Percentiles rank a stretch among this genome's conserved stretches.
phyloP scores from a whole-genome alignment of 2,797 vertebrate species.

The Poecilia gillii region DNA sequence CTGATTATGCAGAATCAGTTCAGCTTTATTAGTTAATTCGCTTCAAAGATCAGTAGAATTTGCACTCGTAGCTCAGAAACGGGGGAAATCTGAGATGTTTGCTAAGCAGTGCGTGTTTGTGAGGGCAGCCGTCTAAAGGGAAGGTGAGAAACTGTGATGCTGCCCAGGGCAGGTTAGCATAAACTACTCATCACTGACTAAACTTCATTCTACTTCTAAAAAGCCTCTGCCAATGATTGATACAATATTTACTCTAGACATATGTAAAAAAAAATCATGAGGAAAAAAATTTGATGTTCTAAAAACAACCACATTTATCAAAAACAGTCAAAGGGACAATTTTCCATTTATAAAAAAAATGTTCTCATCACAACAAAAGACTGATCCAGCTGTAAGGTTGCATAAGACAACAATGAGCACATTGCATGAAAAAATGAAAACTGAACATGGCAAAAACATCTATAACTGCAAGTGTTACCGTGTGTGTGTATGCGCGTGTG shows the following conservation, averaged over 20 bases:
- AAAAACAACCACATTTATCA: not conserved
- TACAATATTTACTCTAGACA: conserved; percentile 15
- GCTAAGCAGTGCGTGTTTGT: conserved; percentile 40
- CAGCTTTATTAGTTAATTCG: conserved; percentile 20
- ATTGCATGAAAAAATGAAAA: conserved; percentile 67
- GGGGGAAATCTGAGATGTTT: conserved; percentile 19
- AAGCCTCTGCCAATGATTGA: not conserved
- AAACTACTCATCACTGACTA: conserved; percentile 14
- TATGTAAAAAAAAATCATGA: conserved; percentile 1
- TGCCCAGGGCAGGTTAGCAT: conserved; percentile 33
- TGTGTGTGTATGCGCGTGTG: conserved; percentile 20
- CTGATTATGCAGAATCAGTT: conserved; percentile 16
- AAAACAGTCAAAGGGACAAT: not conserved
- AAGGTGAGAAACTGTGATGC: conserved; percentile 31
- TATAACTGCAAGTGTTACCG: not conserved
- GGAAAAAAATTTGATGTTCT: conserved; percentile 2
- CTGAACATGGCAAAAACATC: conserved; percentile 47
- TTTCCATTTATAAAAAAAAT: not conserved
- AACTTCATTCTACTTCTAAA: conserved; percentile 11
- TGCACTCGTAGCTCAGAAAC: conserved; percentile 19
- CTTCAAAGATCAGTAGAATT: conserved; percentile 31
- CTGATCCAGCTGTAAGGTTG: conserved; percentile 36
- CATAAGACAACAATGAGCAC: conserved; percentile 68
- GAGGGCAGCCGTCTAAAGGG: conserved; percentile 38
- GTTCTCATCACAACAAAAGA: conserved; percentile 23